Conservation (phyloP, 2,113 vertebrate species). For the Cisticola juncidis region DNA sequence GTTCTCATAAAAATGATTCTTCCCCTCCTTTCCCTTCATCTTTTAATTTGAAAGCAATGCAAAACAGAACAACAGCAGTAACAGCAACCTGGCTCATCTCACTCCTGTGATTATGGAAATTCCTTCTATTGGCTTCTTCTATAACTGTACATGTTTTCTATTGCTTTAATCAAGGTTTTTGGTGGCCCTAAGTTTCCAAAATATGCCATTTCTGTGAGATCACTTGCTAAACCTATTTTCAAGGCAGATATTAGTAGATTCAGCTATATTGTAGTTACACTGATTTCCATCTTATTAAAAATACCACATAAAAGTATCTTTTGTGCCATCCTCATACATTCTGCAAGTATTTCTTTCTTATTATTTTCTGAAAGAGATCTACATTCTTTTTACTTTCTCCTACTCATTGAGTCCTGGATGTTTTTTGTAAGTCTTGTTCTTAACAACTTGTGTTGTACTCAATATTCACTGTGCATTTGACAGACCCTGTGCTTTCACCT, state of each 20-base stretch:
- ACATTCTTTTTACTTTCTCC: neutral
- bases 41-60: neutral
- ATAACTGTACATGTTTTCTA: neutral
- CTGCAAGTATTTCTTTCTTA: neutral
- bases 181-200: neutral
- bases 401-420: neutral
- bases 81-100: neutral
- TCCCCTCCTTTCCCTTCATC: neutral
- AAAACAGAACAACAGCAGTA: neutral
- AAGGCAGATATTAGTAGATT: neutral
- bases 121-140: neutral
- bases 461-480: neutral
- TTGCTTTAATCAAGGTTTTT: neutral
- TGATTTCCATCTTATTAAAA: neutral
- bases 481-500: neutral
- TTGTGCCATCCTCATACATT: neutral
- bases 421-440: neutral
- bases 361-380: neutral
- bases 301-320: neutral
- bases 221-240: neutral
- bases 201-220: neutral
- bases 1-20: neutral
- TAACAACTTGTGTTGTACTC: neutral
- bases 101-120: neutral
- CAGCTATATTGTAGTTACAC: neutral